A percentile compares a stretch with the other conserved stretches of the same genome.
Evolutionary conservation across 2,888 invertebrate species (phyloP).

Genomic region (Fragum whitleyi): DNA sequence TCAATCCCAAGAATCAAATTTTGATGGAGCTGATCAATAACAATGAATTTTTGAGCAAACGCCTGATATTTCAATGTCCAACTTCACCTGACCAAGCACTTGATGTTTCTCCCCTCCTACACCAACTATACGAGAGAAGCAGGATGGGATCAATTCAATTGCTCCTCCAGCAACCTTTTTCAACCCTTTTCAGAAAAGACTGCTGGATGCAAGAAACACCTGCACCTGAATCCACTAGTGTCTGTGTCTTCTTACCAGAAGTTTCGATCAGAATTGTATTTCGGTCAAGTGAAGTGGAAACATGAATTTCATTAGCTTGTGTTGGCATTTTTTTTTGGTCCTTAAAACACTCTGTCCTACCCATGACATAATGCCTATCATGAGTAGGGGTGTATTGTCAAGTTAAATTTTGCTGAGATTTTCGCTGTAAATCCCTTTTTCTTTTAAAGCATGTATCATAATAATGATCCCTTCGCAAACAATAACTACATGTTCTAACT

Average conservation of each 20-base stretch:
- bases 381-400: not conserved
- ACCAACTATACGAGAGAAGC: not conserved
- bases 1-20: slow-evolving; percentile 56
- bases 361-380: not conserved
- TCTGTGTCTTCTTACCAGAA: not conserved
- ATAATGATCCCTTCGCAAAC: not conserved
- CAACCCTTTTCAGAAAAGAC: not conserved
- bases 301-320: not conserved
- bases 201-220: not conserved
- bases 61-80: not conserved
- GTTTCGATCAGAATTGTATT: not conserved
- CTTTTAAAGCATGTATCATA: slow-evolving; percentile 12
- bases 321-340: not conserved
- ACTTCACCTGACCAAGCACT: not conserved
- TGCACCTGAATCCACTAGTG: slow-evolving; percentile 3
- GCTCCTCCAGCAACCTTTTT: not conserved
- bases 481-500: not conserved
- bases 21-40: slow-evolving; percentile 45
- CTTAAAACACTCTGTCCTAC: slow-evolving; percentile 2
- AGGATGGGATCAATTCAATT: too few relatives aligned
- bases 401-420: not conserved
- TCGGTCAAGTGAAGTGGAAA: not conserved
- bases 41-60: slow-evolving; percentile 19
- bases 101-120: slow-evolving; percentile 1
- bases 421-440: not conserved